Percentiles rank a stretch among this genome's conserved stretches.
These are phyloP conservation scores for Sceloporus tristichus DNA, from an alignment of 2,113 vertebrate species.

Conservation along the genomic window DNA sequence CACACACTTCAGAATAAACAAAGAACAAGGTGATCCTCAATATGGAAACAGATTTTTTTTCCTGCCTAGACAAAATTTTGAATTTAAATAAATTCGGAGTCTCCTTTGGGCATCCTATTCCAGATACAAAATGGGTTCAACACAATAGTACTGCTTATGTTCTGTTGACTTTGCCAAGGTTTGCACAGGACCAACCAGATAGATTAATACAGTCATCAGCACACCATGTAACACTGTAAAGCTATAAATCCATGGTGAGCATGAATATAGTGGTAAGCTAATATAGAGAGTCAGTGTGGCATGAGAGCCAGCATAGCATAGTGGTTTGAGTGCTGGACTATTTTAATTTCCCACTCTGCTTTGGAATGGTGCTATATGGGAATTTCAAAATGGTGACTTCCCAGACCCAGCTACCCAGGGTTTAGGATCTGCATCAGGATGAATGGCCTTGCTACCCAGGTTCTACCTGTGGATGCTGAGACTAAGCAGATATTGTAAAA, in stretches of 20 bases:
- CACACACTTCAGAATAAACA: neutral
- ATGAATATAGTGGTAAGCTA: neutral
- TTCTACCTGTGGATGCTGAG: no score
- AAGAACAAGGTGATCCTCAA: neutral
- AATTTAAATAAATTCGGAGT: neutral
- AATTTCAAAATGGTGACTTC: neutral
- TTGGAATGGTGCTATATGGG: neutral
- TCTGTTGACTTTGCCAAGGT: neutral
- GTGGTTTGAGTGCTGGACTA: neutral
- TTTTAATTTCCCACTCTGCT: neutral
- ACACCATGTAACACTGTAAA: neutral
- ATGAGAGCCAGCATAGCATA: neutral
- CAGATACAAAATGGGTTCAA: neutral
- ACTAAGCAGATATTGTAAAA: neutral
- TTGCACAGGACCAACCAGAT: neutral
- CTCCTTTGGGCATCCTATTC: slow-evolving; percentile 16
- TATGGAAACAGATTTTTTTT: neutral
- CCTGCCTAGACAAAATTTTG: slow-evolving; percentile 25
- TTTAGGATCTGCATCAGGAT: neutral
- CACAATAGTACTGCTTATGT: neutral
- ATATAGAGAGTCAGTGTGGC: no score
- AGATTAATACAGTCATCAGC: neutral
- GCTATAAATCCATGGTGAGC: neutral
- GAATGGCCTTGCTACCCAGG: no score
- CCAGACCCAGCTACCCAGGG: neutral